A percentile compares a stretch with the other conserved stretches of the same genome.
Evolutionary conservation across 1,140 invertebrate genomes (phyloP).

Genomic region (Trachymyrmex septentrionalis): DNA sequence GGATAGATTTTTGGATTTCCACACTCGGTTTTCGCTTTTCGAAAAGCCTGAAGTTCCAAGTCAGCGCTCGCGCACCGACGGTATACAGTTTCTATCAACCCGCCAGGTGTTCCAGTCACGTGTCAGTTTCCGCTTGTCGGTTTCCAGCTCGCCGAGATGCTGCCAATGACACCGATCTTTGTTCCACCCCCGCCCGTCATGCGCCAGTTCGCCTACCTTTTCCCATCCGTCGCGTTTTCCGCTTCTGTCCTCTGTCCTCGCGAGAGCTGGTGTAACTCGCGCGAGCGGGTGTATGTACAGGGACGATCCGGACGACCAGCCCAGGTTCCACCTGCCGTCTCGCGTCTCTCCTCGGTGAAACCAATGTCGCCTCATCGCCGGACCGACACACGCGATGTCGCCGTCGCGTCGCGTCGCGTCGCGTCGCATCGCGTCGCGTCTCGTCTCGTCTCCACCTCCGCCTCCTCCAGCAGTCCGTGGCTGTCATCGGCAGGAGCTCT

Average conservation of each 20-base stretch:
- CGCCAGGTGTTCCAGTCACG: slow-evolving; percentile 70
- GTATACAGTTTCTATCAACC: slow-evolving; percentile 54
- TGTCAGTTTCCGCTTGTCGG: slow-evolving; percentile 71
- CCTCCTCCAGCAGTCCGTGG: slow-evolving; percentile 71
- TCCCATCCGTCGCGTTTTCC: slow-evolving; percentile 63
- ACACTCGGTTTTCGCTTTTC: not conserved
- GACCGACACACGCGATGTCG: slow-evolving; percentile 47
- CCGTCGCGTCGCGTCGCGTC: slow-evolving; percentile 16
- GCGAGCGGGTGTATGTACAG: slow-evolving; percentile 5
- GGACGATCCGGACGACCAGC: slow-evolving; percentile 8
- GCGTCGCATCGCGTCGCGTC: not conserved
- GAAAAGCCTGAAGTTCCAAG: not conserved
- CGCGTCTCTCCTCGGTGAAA: slow-evolving; percentile 47
- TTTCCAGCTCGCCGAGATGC: slow-evolving; percentile 77
- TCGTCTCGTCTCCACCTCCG: slow-evolving; percentile 64
- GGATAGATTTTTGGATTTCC: not conserved
- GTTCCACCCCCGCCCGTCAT: slow-evolving; percentile 71
- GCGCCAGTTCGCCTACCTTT: slow-evolving; percentile 41
- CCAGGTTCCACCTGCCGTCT: slow-evolving; percentile 60
- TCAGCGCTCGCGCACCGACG: not conserved
- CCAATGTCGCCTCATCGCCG: slow-evolving; percentile 69
- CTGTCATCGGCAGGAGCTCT: slow-evolving; percentile 83
- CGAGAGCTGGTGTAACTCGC: slow-evolving; percentile 48
- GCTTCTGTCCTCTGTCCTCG: slow-evolving; percentile 19
- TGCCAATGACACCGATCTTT: slow-evolving; percentile 85